Evolutionary conservation across 2,888 invertebrate species (phyloP).

Genomic region (Netelia inedita): DNA sequence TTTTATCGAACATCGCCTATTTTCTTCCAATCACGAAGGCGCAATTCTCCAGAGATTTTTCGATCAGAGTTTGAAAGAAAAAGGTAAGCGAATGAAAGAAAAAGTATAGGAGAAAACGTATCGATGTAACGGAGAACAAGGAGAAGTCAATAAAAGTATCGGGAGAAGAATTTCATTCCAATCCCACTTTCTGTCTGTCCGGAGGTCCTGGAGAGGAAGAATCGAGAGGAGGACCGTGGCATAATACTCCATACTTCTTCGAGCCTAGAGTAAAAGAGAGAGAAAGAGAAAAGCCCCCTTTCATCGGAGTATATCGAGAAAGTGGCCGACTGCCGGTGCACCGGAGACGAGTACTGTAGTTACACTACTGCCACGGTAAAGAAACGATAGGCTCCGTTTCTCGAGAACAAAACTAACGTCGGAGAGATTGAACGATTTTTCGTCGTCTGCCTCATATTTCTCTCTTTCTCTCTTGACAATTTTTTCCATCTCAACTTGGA

Average conservation of each 20-base stretch:
- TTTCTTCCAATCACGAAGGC: conserved; percentile 19
- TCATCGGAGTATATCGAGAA: conserved; percentile 63
- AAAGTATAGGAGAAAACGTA: conserved; percentile 5
- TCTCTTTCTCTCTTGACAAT: not conserved
- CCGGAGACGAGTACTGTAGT: conserved; percentile 20
- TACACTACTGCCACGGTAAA: conserved; percentile 18
- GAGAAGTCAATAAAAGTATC: conserved; percentile 50
- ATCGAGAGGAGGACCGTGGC: conserved; percentile 23
- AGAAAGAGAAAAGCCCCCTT: conserved; percentile 44
- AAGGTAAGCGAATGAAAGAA: conserved; percentile 11
- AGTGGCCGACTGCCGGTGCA: conserved; percentile 29
- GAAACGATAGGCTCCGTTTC: conserved; percentile 30
- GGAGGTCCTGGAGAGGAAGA: conserved; percentile 7
- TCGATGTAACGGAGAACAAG: conserved; percentile 14
- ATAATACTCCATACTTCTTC: conserved; percentile 43
- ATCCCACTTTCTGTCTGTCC: conserved; percentile 50
- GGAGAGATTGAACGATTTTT: conserved; percentile 35
- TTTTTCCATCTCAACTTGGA: conserved; percentile 13
- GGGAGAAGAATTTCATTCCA: conserved; percentile 51
- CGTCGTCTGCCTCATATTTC: conserved; percentile 17
- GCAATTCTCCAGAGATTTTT: conserved; percentile 12
- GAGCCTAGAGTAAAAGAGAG: conserved; percentile 9
- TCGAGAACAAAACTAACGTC: conserved; percentile 27
- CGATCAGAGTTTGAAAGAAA: conserved; percentile 9
- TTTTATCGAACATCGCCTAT: conserved; percentile 37